Evolutionary conservation across 1,140 invertebrate species (phyloP).

Genomic region (Drosophila parabipectinata): DNA sequence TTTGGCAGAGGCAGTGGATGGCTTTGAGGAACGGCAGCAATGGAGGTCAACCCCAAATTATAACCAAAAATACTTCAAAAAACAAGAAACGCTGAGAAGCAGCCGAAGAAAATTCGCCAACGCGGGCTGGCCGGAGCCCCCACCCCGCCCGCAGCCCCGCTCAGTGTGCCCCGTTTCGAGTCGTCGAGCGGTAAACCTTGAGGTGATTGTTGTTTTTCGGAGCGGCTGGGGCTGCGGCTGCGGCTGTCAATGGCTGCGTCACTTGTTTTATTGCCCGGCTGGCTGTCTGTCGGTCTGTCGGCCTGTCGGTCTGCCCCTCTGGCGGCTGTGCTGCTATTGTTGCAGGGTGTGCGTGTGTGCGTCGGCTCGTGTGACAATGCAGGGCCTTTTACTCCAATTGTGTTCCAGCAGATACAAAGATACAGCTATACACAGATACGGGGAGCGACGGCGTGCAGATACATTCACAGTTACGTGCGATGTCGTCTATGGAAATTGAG

Average conservation of each 20-base stretch:
- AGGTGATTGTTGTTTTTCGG: slow-evolving; percentile 44
- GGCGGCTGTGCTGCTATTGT: slow-evolving; percentile 22
- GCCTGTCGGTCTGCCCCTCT: slow-evolving; percentile 9
- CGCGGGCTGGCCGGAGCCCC: slow-evolving; percentile 5
- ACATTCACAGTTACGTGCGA: slow-evolving; percentile 42
- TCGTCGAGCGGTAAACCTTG: slow-evolving; percentile 61
- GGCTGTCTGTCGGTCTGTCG: slow-evolving; percentile 19
- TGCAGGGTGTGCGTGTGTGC: not conserved
- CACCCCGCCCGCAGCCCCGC: not conserved
- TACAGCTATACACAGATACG: slow-evolving; percentile 8
- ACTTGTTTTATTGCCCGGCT: slow-evolving; percentile 58
- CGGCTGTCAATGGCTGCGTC: slow-evolving; percentile 62
- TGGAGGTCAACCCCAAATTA: slow-evolving; percentile 62
- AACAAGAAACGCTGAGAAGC: slow-evolving; percentile 48
- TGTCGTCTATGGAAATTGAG: slow-evolving; percentile 75
- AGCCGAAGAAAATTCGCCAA: slow-evolving; percentile 58
- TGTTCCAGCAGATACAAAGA: slow-evolving; percentile 23
- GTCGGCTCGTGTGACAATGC: slow-evolving; percentile 64
- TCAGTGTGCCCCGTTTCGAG: slow-evolving; percentile 19
- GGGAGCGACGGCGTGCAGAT: slow-evolving; percentile 9
- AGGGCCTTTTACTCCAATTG: slow-evolving; percentile 57
- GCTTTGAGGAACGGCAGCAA: slow-evolving; percentile 43
- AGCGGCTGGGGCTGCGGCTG: slow-evolving; percentile 50
- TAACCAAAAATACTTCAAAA: slow-evolving; percentile 17
- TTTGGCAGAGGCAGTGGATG: not conserved